Base-by-base conservation (phyloP, 2,888 invertebrate species). In the Chironomus tentans region DNA sequence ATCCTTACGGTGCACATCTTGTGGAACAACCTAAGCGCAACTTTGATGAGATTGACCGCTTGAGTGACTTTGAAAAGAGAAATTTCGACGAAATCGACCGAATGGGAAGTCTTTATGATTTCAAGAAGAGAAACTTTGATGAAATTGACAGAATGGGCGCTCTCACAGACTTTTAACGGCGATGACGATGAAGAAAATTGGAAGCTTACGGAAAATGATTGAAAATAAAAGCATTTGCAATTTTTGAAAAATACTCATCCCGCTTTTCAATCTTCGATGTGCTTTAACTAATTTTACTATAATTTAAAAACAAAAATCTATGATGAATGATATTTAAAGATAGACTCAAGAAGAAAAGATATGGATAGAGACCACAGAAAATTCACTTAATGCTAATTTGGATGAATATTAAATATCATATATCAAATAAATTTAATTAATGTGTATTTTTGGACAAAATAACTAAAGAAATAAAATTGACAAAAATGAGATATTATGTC, bases 91-190 rank as follows among this genome's bases (percentile, higher is more conserved):
- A 76, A 70, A 76, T 77, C 65, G 77, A 77, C 68, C 76, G 77
- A 5, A 48, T 61, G 5, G 68, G 21, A 47, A 65, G 62, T 13
- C 24, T 75, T n/a, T 24, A 68, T 28, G 71, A 68, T 71, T 71
- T 76, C 48, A 38, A 62, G 18, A 77, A 78, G 61, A 46, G 76
- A 21, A 77, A 78, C 72, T 78, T 78, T 50, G 78, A 78, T 72
- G 78, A 78, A 69, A 77, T 77, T 28, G 77, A 77, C 56, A 68
- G 77, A 21, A 76, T 77, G 22, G 77, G 78, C 47, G 12, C 22
- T 18, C 77, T 78, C n/a, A 76, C 68, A 18, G 75, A 77, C 21
- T 74, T 74, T 68, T 74, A 68, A 73, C 28, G 5, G 10, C 68
- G 56, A 38, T 28, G 28, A 38, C 2, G 15, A 18, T n/a, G 28